Conservation (phyloP, 2,113 vertebrate species). For the Bos javanicus region DNA sequence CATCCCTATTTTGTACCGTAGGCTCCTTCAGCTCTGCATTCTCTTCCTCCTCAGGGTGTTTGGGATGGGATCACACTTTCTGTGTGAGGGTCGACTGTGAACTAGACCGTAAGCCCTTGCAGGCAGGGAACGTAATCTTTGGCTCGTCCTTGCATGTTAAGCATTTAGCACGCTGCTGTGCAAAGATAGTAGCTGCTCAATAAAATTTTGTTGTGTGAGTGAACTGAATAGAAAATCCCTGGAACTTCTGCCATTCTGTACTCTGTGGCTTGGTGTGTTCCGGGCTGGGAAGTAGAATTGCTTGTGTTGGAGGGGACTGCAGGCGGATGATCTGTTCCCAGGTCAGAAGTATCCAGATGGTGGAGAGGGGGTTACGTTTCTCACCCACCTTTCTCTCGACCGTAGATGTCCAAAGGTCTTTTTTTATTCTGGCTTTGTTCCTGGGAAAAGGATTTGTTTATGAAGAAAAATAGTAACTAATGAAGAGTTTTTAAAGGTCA, state of each 20-base stretch:
- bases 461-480: background rate
- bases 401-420: background rate
- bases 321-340: background rate
- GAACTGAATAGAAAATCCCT: background rate
- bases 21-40: background rate
- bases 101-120: background rate
- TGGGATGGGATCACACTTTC: background rate
- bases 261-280: background rate
- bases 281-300: background rate
- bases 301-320: background rate
- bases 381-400: background rate
- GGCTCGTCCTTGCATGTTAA: background rate
- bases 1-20: background rate
- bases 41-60: background rate
- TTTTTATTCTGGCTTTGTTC: background rate
- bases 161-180: background rate
- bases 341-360: background rate
- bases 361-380: background rate
- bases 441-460: constrained; percentile 4
- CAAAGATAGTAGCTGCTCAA: background rate
- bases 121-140: background rate
- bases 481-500: background rate
- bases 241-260: background rate
- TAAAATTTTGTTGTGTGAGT: background rate
- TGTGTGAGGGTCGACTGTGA: background rate